Evolutionary conservation across 53 echinoderm and acorn worm species (phyloP).

Genomic region (Echinarachnius parma): DNA sequence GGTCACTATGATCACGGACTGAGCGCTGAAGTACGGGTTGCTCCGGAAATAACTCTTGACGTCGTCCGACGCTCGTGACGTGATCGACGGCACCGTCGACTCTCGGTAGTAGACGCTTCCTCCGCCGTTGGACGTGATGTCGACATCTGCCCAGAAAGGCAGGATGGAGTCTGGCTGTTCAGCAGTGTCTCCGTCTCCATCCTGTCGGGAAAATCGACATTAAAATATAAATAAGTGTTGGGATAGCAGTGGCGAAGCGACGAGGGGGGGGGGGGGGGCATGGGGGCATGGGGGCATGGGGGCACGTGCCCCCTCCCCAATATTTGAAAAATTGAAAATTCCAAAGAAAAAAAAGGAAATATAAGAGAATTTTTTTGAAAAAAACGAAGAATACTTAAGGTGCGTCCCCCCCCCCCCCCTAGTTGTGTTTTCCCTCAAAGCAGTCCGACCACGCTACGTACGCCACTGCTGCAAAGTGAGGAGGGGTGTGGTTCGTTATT

Average conservation of each 20-base stretch:
- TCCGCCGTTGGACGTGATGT: background rate
- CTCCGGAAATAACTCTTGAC: conserved; percentile 55
- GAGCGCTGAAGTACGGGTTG: conserved; percentile 52
- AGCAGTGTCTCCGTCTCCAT: background rate
- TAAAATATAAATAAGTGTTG: no score
- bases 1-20: conserved; percentile 60
- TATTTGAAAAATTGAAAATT: background rate
- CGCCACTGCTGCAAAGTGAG: no score
- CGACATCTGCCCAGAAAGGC: conserved; percentile 59
- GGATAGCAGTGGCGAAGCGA: no score
- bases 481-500: no score
- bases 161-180: conserved; percentile 25
- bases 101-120: conserved; percentile 48
- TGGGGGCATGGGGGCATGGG: background rate
- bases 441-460: no score
- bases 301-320: background rate
- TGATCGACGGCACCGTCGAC: background rate
- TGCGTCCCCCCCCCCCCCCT: no score
- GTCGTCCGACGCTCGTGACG: conserved; percentile 27
- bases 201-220: conserved; percentile 2
- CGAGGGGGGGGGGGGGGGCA: background rate
- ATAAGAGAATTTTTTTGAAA: no score
- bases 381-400: no score
- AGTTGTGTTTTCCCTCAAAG: no score
- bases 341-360: no score